Evolutionary conservation across 2,797 vertebrate genomes (phyloP), one percentile per base, ranked within the genome.

Genomic region (Vultur gryphus): DNA sequence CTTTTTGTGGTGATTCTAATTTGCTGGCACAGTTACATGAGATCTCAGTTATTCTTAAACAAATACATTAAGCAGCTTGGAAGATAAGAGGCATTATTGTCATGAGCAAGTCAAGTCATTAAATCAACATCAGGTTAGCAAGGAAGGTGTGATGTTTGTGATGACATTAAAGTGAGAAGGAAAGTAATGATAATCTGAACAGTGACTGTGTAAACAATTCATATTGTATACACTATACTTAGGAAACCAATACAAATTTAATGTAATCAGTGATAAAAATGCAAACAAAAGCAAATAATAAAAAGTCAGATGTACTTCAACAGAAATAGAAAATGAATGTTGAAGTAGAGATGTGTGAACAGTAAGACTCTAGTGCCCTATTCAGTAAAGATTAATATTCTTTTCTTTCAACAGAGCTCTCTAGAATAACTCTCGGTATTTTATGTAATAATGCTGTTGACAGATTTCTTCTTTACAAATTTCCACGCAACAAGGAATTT

Each of bases 401-500:
- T 80, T 97, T 94, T 97, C 52, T 95, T 93, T 97, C 67, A 92
- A 51, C 14, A 65, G 31, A 95, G 5, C 25, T 72, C 70, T 90
- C 11, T 49, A 87, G 41, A 69, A 86, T 88, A 94, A 57, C 41
- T 93, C 55, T 81, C 79, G 62, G n/a, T 84, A 51, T 88, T 88
- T 95, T 81, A 73, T 84, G n/a, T 84, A 93, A 54, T 66, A 94
- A 73, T 15, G 57, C 23, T 65, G 43, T 28, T 64, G 39, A 62
- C 13, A 76, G 18, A 78, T 52, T 83, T 52, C 33, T 43, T 72
- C 48, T 76, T 81, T 70, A 29, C 10, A 76, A 35, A 80, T 80
- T 83, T 87, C 28, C 28, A 26, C 2, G 10, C 25, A 70, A 46
- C 8, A 43, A 51, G 35, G 14, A 52, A 33, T 73, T 85, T 24